Base-by-base conservation (phyloP, 1,140 invertebrate genomes). In the Hycleus cichorii region DNA sequence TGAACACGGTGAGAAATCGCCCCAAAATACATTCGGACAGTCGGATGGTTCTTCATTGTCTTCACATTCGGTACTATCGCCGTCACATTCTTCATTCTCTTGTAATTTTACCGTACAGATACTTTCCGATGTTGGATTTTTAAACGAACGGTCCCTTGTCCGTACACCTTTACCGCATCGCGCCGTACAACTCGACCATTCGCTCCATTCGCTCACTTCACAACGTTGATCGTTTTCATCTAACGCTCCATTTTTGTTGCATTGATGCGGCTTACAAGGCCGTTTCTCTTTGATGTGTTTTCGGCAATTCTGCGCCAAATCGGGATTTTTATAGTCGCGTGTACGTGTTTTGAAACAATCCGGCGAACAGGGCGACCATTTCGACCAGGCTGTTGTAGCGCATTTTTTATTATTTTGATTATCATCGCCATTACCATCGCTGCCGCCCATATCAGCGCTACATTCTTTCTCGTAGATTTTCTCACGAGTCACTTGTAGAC, bases 401-500 rank as follows among this genome's bases (percentile, higher is more conserved):
- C 64, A 66, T 48, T 43, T 32, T n/a, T 10, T 6, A 39, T 42
- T 42, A 11, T 42, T 11, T 4, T 42, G 3, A 11, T 56, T 39
- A 10, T 56, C 53, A 32, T 47, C 18, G 18, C 12, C 18, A 10
- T 74, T 72, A 48, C 83, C 18, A 1, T 18, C 18, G 2, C 1
- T 18, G 18, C 18, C 18, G 18, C 0, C 18, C 18, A 18, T 18
- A 18, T 18, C 18, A 18, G 18, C 18, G 18, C 18, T 80, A 73
- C 92, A 95, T 18, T 79, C 82, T 74, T 93, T 93, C 67, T 93
- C 90, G 67, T 95, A 95, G 2, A 94, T 78, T 9, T 91, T 76
- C 57, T 93, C 83, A 8, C 91, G 76, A 7, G 85, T 89, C 10
- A 95, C 77, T 51, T 88, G 83, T 1, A 97, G 75, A 44, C 82